Evolutionary conservation across 2,113 vertebrate species (phyloP).

Genomic region (Callorhinus ursinus): DNA sequence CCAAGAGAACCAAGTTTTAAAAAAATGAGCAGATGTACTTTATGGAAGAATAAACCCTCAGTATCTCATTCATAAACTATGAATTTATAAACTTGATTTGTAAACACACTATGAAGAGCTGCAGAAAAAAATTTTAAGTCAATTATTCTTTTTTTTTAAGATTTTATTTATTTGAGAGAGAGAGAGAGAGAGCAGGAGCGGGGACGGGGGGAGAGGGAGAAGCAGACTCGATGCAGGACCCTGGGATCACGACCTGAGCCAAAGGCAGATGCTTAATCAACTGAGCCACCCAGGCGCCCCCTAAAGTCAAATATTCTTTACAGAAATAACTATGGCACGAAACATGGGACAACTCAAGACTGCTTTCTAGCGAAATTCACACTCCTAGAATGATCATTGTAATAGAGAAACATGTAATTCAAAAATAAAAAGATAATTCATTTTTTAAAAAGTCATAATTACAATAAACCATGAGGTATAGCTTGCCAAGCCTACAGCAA

Average conservation of each 20-base stretch:
- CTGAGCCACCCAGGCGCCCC: no score
- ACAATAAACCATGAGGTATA: not conserved
- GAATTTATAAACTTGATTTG: conserved; percentile 22
- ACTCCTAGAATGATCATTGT: not conserved
- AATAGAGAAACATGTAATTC: not conserved
- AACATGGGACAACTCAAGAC: conserved; percentile 23
- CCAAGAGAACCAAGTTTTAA: not conserved
- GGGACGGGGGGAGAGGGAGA: no score
- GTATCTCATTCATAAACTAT: conserved; percentile 48
- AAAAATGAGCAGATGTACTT: not conserved
- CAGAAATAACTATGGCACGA: conserved; percentile 23
- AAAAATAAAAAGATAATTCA: conserved; percentile 28
- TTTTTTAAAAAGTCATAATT: not conserved
- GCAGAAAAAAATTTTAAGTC: not conserved
- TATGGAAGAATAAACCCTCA: conserved; percentile 4
- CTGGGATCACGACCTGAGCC: no score
- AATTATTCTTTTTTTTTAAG: not conserved
- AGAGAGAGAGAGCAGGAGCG: no score
- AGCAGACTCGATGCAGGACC: no score
- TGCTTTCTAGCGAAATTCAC: conserved; percentile 4
- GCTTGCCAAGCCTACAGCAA: not conserved
- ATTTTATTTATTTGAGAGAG: no score
- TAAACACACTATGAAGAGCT: conserved; percentile 17
- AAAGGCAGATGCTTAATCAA: no score
- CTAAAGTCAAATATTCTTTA: conserved; percentile 34